Evolutionary conservation across 2,888 invertebrate genomes (phyloP), one percentile per base, ranked within the genome.

Genomic region (Fragum whitleyi): DNA sequence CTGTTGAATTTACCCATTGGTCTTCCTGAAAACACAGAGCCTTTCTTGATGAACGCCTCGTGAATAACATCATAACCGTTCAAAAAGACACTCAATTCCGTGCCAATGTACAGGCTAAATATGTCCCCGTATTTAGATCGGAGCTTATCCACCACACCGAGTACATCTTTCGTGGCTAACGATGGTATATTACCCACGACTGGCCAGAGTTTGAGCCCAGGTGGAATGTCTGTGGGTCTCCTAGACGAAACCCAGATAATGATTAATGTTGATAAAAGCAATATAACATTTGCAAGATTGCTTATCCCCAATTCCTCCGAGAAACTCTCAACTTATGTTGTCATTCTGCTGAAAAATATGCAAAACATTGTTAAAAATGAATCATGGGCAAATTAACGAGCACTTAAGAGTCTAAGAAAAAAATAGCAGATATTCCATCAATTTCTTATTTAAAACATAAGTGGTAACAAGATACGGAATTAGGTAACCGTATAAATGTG

Each of bases 111-210:
- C n/a, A 82, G 23, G 21, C 57, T 62, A n/a, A 67, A 82, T 9
- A 83, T 55, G 36, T 83, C 79, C n/a, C 83, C 83, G 42, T 83
- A 83, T 42, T 61, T 61, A 36, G 55, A n/a, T 19, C 77, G 32
- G 16, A 83, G 32, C 5, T 62, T 55, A 1, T 67, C 59, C 1
- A 83, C 36, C 21, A n/a, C 67, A 5, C 51, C 69, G 1, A 83
- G 21, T 14, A 71, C 28, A 53, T 83, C 69, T 0, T 19, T 23
- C 11, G 74, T 61, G 14, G 70, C 61, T 29, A 83, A 39, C 11
- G 62, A 65, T 6, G 65, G 76, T 28, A 83, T 32, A 55, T 83
- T 83, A 3, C 83, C 83, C 7, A 83, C 65, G 5, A 83, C 26
- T 0, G 83, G 83, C 39, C 79, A 51, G 21, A 83, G 57, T 2